Base-by-base conservation (phyloP, 2,888 invertebrate species). In the Drosophila imparisetae region DNA sequence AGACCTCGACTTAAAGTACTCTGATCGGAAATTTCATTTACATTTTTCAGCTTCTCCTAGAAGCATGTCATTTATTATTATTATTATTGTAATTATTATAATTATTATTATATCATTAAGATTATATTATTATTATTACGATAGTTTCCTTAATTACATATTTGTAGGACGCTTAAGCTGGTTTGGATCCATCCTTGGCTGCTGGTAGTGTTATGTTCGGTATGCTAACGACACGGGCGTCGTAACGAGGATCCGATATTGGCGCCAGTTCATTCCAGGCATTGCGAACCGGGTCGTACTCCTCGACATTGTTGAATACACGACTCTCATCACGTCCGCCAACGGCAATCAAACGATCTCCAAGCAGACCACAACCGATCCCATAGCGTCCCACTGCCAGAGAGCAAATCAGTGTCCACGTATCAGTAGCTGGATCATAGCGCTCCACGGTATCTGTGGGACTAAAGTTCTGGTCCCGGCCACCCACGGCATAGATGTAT, bases 321-420 rank as follows among this genome's bases (percentile, higher is more conserved):
- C 96, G 95, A 88, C 96, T 96, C 30, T 98, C 98, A 93, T 98
- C 98, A 92, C 97, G 98, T 1, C 98, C 98, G 30, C 98, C 98
- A 29, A 96, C 95, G 48, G 96, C 96, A 83, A 96, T 94, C 61
- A 97, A n/a, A n/a, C n/a, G n/a, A 92, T 96, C 96, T 21, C 93
- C 98, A 13, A 98, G 95, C 40, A 97, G 93, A 85, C 97, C 97
- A 70, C 97, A 96, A 18, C 98, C 98, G 68, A 98, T 96, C 10
- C 98, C 97, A 93, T 98, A 98, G 36, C 98, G 94, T 50, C 97
- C 97, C 83, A 96, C 94, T 55, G 96, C 96, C 89, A 98, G 95
- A 5, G 96, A 95, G 29, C 98, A 96, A 50, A 98, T 92, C 90
- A 96, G 94, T 45, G 97, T 95, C 98, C 98, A 98, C 8, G 95